Evolutionary conservation across 2,888 invertebrate species (phyloP).

Genomic region (Acleris laterana): DNA sequence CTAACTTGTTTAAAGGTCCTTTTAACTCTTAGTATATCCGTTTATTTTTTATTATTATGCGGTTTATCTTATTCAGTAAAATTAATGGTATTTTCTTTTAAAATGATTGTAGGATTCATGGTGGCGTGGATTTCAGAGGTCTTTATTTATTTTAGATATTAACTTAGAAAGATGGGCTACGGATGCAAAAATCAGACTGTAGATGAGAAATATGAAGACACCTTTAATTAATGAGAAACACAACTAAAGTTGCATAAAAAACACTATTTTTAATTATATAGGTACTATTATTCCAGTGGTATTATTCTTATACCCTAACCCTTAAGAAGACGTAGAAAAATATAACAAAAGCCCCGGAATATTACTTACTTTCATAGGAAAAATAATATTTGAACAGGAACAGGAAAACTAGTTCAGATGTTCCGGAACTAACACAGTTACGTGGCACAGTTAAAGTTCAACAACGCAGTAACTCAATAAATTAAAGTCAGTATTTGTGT

Average conservation of each 20-base stretch:
- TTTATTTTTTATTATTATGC: background rate
- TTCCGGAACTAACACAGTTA: background rate
- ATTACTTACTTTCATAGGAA: background rate
- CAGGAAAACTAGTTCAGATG: constrained; percentile 2
- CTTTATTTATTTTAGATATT: no score
- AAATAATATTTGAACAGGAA: background rate
- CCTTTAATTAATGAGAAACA: no score
- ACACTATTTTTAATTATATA: no score
- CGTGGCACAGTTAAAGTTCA: background rate
- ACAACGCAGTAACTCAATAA: background rate
- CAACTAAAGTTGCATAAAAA: no score
- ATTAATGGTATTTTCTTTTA: no score
- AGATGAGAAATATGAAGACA: no score
- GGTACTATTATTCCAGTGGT: background rate
- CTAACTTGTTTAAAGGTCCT: constrained; percentile 74
- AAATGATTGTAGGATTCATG: no score
- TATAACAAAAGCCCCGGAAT: background rate
- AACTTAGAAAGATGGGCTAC: no score
- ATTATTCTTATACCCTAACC: background rate
- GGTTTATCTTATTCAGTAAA: background rate
- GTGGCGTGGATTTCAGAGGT: no score
- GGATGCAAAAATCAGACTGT: no score
- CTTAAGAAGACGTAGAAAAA: background rate
- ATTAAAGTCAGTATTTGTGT: background rate
- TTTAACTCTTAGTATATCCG: constrained; percentile 62